Base-by-base conservation (phyloP, 2,888 invertebrate species). In the Lepidonotus clava region DNA sequence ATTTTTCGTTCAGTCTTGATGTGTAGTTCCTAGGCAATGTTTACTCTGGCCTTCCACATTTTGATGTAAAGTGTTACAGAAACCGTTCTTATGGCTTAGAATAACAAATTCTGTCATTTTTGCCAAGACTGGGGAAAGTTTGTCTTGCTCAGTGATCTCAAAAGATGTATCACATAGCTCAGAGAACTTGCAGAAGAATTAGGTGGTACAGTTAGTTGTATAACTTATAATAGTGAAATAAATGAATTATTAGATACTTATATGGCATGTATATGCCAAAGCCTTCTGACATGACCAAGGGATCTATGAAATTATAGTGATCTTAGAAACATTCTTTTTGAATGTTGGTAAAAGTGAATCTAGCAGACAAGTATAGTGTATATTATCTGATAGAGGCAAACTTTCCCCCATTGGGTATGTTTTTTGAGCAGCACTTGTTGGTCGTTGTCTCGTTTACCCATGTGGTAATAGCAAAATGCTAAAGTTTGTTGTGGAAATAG, bases 1-100 rank as follows among this genome's bases (percentile, higher is more conserved):
- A 28, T 24, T 34, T 76, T 76, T 40, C n/a, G 76, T 76, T 76
- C 24, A 24, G 24, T 76, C 76, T 76, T 76, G 76, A 76, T 76
- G 76, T 76, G 21, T 76, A 76, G 76, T 34, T 61, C 28, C 28
- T 61, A 61, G 61, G 28, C 24, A 61, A 28, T 28, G 61, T 53
- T 34, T n/a, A 34, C 38, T 40, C 24, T 40, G 38, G 21, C 40
- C 6, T 28, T 36, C 38, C 28, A 21, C 67, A 67, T 76, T 76
- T 76, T 40, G 38, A 38, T 76, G 38, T 76, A 76, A 34, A 76
- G 14, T 76, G 34, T 36, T 76, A 76, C 24, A 51, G 40, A 34
- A n/a, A n/a, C 6, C 36, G 76, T 36, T 76, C 38, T 11, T 40
- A 18, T n/a, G 34, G 38, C 38, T 2, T 76, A 61, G 61, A 61